These are phyloP conservation scores for Cynaeus angustus DNA, from an alignment of 2,888 invertebrate species.

Conservation along the genomic window DNA sequence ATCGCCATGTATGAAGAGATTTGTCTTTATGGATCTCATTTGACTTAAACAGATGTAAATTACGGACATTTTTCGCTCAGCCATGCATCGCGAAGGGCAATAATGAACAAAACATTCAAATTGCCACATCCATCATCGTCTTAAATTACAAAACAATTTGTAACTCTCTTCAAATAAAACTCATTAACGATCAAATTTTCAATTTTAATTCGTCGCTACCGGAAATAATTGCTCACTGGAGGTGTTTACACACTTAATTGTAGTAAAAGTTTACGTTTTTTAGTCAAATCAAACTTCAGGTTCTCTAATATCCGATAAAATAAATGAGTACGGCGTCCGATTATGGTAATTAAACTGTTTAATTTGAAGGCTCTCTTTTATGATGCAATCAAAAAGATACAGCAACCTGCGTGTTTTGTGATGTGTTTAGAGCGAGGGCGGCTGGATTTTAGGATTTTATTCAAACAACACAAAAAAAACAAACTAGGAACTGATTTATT, in stretches of 20 bases:
- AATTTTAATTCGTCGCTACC: slow-evolving; percentile 33
- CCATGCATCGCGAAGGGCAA: slow-evolving; percentile 36
- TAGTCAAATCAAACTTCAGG: neutral
- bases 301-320: slow-evolving; percentile 1
- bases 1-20: slow-evolving; percentile 59
- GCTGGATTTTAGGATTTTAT: no score
- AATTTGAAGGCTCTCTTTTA: slow-evolving; percentile 10
- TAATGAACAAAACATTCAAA: slow-evolving; percentile 47
- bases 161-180: slow-evolving; percentile 14
- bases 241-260: no score
- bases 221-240: slow-evolving; percentile 48
- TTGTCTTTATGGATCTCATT: slow-evolving; percentile 60
- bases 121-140: slow-evolving; percentile 45
- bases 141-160: slow-evolving; percentile 40
- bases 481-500: no score
- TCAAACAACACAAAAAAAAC: no score
- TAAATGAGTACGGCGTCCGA: neutral
- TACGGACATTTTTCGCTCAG: slow-evolving; percentile 55
- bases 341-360: slow-evolving; percentile 5
- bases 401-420: slow-evolving; percentile 3
- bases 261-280: neutral
- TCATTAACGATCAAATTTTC: slow-evolving; percentile 36
- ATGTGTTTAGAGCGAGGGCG: neutral
- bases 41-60: slow-evolving; percentile 59
- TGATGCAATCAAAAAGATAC: slow-evolving; percentile 3